These are phyloP conservation scores for Coptodon bakossiorum DNA, from an alignment of 2,113 vertebrate genomes.

Conservation along the genomic window DNA sequence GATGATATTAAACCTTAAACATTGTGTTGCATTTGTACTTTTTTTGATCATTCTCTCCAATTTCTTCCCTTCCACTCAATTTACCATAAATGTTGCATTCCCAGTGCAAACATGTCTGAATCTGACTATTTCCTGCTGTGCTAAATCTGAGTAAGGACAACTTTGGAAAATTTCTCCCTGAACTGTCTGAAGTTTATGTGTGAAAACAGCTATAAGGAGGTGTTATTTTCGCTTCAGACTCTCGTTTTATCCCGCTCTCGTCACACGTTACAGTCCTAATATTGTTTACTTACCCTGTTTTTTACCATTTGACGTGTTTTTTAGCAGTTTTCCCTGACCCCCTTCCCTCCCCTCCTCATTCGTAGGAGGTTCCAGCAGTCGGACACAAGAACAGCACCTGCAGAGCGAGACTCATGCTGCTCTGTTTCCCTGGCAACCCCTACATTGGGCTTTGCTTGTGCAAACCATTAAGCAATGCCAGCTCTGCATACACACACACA, in stretches of 20 bases:
- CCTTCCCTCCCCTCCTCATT: background rate
- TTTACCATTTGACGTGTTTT: background rate
- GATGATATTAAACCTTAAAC: background rate
- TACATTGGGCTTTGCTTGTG: conserved; percentile 62
- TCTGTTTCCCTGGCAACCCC: conserved; percentile 74
- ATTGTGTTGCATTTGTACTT: background rate
- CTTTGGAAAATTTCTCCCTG: background rate
- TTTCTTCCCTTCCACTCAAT: background rate
- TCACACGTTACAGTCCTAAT: background rate
- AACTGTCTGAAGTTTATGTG: background rate
- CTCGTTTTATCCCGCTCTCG: background rate
- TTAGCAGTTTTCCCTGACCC: background rate
- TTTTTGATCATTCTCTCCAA: background rate
- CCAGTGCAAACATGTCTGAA: background rate
- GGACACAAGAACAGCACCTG: conserved; percentile 70
- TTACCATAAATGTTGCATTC: background rate
- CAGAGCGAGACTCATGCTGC: conserved; percentile 62
- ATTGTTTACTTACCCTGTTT: background rate
- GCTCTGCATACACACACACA: conserved; percentile 25
- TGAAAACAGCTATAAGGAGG: background rate
- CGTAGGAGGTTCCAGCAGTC: conserved; percentile 59
- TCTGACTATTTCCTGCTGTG: background rate
- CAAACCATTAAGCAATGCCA: conserved; percentile 64
- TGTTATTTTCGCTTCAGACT: background rate
- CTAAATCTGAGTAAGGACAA: background rate